phyloP scores from a whole-genome alignment of 2,797 vertebrate species.

The Sebastes matsubarae region DNA sequence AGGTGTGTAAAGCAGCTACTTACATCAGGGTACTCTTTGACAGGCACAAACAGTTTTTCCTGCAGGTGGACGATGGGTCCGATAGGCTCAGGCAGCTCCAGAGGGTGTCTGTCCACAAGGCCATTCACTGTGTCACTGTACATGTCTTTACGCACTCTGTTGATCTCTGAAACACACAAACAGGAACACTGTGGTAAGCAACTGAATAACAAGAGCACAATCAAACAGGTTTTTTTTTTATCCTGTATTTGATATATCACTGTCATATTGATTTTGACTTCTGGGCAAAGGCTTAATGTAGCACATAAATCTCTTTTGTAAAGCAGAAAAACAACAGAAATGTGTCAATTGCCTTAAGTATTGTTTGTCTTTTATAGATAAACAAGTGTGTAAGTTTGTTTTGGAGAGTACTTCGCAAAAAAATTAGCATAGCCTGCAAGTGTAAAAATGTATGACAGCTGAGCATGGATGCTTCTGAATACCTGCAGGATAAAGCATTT shows the following conservation, averaged over 20 bases:
- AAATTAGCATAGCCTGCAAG: neutral
- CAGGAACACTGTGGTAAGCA: slow-evolving; percentile 27
- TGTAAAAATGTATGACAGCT: slow-evolving; percentile 10
- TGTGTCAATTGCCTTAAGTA: slow-evolving; percentile 29
- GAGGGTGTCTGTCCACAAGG: slow-evolving; percentile 84
- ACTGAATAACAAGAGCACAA: neutral
- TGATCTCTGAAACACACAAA: slow-evolving; percentile 84
- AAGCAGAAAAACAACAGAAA: neutral
- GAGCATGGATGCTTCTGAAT: neutral
- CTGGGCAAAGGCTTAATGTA: slow-evolving; percentile 49
- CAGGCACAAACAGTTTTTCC: slow-evolving; percentile 89
- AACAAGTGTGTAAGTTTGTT: slow-evolving; percentile 7
- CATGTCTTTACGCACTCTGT: slow-evolving; percentile 90
- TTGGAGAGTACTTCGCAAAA: neutral
- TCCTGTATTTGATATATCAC: slow-evolving; percentile 43
- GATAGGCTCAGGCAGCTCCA: slow-evolving; percentile 84
- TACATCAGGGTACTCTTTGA: slow-evolving; percentile 89
- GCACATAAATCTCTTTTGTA: slow-evolving; percentile 44
- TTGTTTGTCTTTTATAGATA: slow-evolving; percentile 26
- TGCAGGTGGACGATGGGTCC: slow-evolving; percentile 87
- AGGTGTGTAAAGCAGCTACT: slow-evolving; percentile 52
- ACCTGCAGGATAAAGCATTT: slow-evolving; percentile 7
- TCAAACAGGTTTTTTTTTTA: neutral
- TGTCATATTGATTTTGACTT: slow-evolving; percentile 52
- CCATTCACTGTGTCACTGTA: slow-evolving; percentile 87